phyloP scores from a whole-genome alignment of 1,140 invertebrate species.

The roundworm (Caenorhabditis elegans) region DNA sequence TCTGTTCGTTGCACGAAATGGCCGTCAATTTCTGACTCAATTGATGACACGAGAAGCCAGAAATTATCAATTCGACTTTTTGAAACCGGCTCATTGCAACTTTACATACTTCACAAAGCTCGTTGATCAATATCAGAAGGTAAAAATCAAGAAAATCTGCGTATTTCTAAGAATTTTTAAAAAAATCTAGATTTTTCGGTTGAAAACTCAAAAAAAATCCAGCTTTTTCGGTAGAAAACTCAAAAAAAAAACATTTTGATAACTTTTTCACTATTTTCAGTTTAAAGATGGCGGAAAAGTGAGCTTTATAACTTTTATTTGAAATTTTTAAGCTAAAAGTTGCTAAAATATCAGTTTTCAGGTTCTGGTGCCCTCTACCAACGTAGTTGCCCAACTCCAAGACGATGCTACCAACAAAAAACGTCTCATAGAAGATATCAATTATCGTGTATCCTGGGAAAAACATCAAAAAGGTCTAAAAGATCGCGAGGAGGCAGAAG shows the following conservation, averaged over 20 bases:
- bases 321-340: slow-evolving; percentile 78
- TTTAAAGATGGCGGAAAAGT: not conserved
- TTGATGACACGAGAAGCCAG: slow-evolving; percentile 96
- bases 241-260: too few relatives aligned
- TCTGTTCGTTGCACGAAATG: slow-evolving; percentile 97
- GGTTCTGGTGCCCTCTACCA: slow-evolving; percentile 58
- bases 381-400: slow-evolving; percentile 55
- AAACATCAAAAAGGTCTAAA: slow-evolving; percentile 85
- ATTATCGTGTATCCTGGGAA: slow-evolving; percentile 92
- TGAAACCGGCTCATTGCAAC: slow-evolving; percentile 93
- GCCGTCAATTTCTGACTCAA: slow-evolving; percentile 93
- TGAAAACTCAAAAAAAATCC: too few relatives aligned
- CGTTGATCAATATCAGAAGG: slow-evolving; percentile 95
- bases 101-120: slow-evolving; percentile 98
- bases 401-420: slow-evolving; percentile 58
- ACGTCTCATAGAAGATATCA: slow-evolving; percentile 81
- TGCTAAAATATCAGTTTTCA: slow-evolving; percentile 86
- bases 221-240: too few relatives aligned
- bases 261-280: too few relatives aligned
- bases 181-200: not conserved
- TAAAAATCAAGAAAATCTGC: slow-evolving; percentile 60
- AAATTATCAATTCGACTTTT: slow-evolving; percentile 98
- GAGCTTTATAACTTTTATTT: not conserved
- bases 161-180: not conserved
- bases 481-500: slow-evolving; percentile 74